Conservation (phyloP, 2,797 vertebrate species). For the Australoheros facetus region DNA sequence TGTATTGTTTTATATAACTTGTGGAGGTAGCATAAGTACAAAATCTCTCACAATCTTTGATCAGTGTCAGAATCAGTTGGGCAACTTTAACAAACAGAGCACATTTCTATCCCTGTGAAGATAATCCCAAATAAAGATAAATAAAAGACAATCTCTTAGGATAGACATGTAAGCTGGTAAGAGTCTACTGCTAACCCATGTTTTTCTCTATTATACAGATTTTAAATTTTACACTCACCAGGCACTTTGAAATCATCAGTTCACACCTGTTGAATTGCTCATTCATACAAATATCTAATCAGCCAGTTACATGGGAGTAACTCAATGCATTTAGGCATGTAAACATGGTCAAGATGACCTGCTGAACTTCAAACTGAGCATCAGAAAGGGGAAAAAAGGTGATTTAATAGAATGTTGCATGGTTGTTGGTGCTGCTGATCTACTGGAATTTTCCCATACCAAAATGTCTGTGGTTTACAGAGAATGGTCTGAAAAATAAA, state of each 20-base stretch:
- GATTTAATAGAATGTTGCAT: too few species aligned
- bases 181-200: background rate
- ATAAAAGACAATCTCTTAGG: background rate
- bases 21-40: background rate
- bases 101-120: background rate
- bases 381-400: too few species aligned
- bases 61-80: background rate
- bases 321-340: too few species aligned
- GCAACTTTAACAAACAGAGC: background rate
- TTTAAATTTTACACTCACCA: background rate
- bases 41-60: background rate
- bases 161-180: background rate
- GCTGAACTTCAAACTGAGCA: too few species aligned
- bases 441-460: background rate
- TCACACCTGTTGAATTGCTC: background rate
- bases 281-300: background rate
- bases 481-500: background rate
- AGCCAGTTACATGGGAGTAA: too few species aligned
- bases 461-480: background rate
- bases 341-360: too few species aligned
- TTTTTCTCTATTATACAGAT: background rate
- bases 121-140: background rate
- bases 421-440: background rate
- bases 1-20: background rate
- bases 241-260: background rate